Base-by-base conservation (phyloP, 2,113 vertebrate genomes). In the Ptychochromis oligacanthus region DNA sequence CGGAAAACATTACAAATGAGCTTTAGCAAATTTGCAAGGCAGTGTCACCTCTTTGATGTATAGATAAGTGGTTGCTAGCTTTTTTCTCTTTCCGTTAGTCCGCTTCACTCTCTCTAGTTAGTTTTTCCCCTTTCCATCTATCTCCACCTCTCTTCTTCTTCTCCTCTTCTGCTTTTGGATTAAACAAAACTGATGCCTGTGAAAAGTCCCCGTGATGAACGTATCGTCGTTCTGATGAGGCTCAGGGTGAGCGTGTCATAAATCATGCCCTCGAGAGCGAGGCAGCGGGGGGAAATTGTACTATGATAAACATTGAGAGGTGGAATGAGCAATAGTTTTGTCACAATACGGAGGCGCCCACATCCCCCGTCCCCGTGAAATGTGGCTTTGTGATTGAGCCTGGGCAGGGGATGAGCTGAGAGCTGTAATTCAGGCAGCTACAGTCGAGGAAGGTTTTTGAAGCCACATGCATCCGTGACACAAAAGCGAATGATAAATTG, bases 1-100 rank as follows among this genome's bases (percentile, higher is more conserved):
- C 83, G 86, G 89, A 91, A 92, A 95, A 93, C 88, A 86, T 93
- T 95, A 95, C 88, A 90, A 95, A 95, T 95, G 93, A 94, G 91
- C 93, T 93, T 83, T 87, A 89, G 87, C 86, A 89, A 88, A 92
- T 95, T 95, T 95, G 91, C 88, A 87, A 91, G 93, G 85, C 79
- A 87, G 81, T 83, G 85, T 91, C 79, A 55, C 17, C 81, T 54
- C 92, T 86, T 93, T 91, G 95, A 94, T 92, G 87, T 61, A 84
- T 88, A 86, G 78, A 77, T 92, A 87, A 93, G 88, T 86, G 89
- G 58, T 80, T 87, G 80, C 60, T 22, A 26, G 13, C 67, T 59
- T 60, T 77, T 61, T 3, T 20, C 31, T 84, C 77, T 58, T 78
- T 70, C 57, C 1, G 3, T 62, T 43, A 67, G 26, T 72, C 76